phyloP scores from a whole-genome alignment of 1,140 invertebrate genomes.

The Lepidurus apus region DNA sequence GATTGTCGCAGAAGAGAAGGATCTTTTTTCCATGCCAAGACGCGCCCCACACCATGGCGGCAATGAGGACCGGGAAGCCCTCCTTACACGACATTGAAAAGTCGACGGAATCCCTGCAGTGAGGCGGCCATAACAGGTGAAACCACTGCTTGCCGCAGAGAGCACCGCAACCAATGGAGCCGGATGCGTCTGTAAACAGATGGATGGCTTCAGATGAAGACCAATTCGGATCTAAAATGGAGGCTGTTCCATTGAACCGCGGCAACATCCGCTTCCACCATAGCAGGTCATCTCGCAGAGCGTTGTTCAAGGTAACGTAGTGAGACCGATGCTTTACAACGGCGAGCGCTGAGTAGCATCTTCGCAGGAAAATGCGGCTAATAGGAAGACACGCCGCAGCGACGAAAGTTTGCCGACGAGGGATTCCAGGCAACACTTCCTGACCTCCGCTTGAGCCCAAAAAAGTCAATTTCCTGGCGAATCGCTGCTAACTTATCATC shows the following conservation, averaged over 20 bases:
- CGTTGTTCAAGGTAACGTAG: neutral
- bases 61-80: slow-evolving; percentile 11
- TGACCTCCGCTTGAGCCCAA: neutral
- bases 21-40: neutral
- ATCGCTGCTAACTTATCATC: neutral
- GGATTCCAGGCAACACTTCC: neutral
- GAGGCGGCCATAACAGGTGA: neutral
- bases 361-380: neutral
- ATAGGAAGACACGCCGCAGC: neutral
- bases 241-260: neutral
- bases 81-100: neutral
- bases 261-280: neutral
- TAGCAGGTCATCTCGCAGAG: neutral
- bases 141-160: slow-evolving; percentile 17
- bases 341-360: neutral
- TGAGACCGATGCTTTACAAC: neutral
- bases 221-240: neutral
- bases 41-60: neutral
- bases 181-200: slow-evolving; percentile 3
- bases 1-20: neutral
- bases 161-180: neutral
- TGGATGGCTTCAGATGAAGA: neutral
- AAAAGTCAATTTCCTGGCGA: neutral
- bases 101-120: neutral
- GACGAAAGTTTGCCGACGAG: neutral